Evolutionary conservation across 2,888 invertebrate species (phyloP).

Genomic region (Doris montereyensis): DNA sequence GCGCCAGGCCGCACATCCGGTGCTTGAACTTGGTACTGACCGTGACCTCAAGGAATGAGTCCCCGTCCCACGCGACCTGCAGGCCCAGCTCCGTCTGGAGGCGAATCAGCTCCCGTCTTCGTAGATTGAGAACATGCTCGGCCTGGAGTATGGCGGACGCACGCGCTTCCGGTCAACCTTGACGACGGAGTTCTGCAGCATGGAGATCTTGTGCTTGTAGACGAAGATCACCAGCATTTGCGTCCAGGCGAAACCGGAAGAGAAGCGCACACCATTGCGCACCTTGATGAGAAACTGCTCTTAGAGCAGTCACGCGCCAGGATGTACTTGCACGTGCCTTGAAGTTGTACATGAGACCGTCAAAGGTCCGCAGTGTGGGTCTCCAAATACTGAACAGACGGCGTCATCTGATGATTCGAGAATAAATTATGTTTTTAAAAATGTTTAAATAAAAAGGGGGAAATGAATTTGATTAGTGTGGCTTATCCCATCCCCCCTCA

Average conservation of each 20-base stretch:
- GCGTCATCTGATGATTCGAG: conserved; percentile 80
- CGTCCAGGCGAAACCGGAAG: conserved; percentile 90
- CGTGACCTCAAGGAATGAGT: conserved; percentile 88
- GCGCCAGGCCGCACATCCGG: conserved; percentile 87
- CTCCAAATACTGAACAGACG: conserved; percentile 93
- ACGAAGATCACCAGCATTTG: conserved; percentile 82
- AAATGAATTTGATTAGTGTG: too few species aligned
- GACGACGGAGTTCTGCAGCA: conserved; percentile 88
- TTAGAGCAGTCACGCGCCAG: conserved; percentile 85
- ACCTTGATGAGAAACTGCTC: conserved; percentile 91
- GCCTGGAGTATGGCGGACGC: conserved; percentile 79
- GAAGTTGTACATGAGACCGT: conserved; percentile 93
- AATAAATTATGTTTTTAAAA: too few species aligned
- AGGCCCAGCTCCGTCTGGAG: conserved; percentile 78
- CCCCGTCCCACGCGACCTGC: conserved; percentile 92
- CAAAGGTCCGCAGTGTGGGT: conserved; percentile 96
- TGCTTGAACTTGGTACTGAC: conserved; percentile 84
- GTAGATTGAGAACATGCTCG: conserved; percentile 74
- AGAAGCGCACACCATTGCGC: conserved; percentile 87
- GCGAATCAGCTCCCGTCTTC: conserved; percentile 73
- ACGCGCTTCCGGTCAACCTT: conserved; percentile 87
- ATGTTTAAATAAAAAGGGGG: too few species aligned
- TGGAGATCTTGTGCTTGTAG: conserved; percentile 73
- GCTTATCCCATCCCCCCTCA: too few species aligned
- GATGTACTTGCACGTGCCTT: conserved; percentile 88